phyloP scores from a whole-genome alignment of 1,140 invertebrate genomes.

The Drosophila lowei region DNA sequence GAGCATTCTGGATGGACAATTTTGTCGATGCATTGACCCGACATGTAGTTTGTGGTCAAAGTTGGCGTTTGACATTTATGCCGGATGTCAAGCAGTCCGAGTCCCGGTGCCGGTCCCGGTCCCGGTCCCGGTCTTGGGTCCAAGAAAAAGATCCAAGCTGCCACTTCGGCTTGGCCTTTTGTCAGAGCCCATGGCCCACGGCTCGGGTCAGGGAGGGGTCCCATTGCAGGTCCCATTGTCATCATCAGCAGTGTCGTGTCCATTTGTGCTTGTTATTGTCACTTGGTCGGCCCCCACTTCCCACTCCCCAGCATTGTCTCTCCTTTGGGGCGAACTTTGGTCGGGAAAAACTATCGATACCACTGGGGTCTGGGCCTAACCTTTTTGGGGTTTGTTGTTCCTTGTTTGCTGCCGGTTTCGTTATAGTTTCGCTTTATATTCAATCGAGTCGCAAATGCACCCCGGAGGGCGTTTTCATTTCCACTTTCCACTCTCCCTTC shows the following conservation, averaged over 20 bases:
- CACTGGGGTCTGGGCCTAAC: slow-evolving; percentile 30
- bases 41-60: slow-evolving; percentile 72
- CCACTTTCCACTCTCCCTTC: slow-evolving; percentile 5
- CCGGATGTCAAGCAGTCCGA: slow-evolving; percentile 67
- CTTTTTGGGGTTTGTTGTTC: slow-evolving; percentile 52
- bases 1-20: slow-evolving; percentile 6
- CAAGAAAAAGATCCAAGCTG: no score
- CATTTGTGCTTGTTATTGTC: slow-evolving; percentile 71
- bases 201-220: slow-evolving; percentile 1
- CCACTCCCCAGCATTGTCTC: slow-evolving; percentile 22
- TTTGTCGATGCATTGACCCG: slow-evolving; percentile 66
- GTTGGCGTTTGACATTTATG: slow-evolving; percentile 81
- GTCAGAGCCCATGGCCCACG: no score
- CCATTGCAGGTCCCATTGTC: slow-evolving; percentile 49
- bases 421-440: slow-evolving; percentile 64
- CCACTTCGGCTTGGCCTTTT: no score
- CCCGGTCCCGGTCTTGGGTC: no score
- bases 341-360: slow-evolving; percentile 63
- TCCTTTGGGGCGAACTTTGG: slow-evolving; percentile 28
- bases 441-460: slow-evolving; percentile 74
- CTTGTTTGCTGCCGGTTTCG: slow-evolving; percentile 23
- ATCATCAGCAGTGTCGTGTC: slow-evolving; percentile 48
- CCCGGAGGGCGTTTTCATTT: slow-evolving; percentile 75
- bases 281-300: slow-evolving; percentile 42
- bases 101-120: neutral